These are phyloP conservation scores for Paraplagusia blochii DNA, from an alignment of 2,113 vertebrate genomes.

Conservation along the genomic window DNA sequence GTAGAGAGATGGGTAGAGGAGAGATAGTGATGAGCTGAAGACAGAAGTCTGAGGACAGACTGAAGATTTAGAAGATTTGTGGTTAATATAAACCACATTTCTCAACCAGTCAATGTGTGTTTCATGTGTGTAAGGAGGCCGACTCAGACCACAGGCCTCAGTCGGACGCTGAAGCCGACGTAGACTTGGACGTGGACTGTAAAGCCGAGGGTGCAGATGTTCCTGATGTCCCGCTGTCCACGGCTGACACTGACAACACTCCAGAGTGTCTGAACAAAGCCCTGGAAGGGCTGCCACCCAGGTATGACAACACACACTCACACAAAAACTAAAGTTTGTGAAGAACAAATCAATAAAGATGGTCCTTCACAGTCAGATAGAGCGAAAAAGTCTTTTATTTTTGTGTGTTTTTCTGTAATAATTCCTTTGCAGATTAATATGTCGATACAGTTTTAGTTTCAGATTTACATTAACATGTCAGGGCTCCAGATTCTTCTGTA, in stretches of 20 bases:
- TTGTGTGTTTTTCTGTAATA: too few relatives aligned
- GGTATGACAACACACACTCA: slow-evolving; percentile 71
- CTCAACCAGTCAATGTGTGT: not conserved
- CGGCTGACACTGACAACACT: slow-evolving; percentile 88
- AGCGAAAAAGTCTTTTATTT: too few relatives aligned
- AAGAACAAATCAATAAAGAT: too few relatives aligned
- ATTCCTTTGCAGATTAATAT: too few relatives aligned
- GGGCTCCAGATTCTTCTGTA: too few relatives aligned
- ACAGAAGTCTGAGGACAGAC: not conserved
- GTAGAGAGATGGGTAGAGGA: too few relatives aligned
- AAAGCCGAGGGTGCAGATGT: slow-evolving; percentile 71
- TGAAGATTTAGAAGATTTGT: too few relatives aligned
- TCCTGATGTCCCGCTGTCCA: slow-evolving; percentile 76
- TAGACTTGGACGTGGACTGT: slow-evolving; percentile 62
- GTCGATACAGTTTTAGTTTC: too few relatives aligned
- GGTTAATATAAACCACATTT: too few relatives aligned
- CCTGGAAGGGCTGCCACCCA: slow-evolving; percentile 91
- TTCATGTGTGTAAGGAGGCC: slow-evolving; percentile 75
- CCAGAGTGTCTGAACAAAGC: slow-evolving; percentile 92
- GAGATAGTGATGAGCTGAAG: too few relatives aligned
- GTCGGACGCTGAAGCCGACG: slow-evolving; percentile 78
- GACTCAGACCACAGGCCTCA: slow-evolving; percentile 83
- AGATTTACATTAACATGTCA: too few relatives aligned
- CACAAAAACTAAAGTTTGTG: not conserved
- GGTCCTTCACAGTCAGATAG: too few relatives aligned